Conservation (phyloP, 2,113 vertebrate genomes). For the Pedionomus torquatus region DNA sequence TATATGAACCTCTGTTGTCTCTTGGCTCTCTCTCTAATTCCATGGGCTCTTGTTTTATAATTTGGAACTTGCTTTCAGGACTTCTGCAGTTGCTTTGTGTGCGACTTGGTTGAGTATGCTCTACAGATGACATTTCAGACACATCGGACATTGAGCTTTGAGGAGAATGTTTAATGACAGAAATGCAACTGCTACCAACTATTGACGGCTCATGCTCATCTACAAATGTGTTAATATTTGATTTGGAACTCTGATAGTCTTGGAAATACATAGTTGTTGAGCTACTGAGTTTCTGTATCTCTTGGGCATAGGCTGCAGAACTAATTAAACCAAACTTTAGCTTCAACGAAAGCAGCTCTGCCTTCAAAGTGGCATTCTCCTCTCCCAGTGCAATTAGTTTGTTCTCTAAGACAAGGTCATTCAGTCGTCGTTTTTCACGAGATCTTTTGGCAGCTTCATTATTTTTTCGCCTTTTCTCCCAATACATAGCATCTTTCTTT, state of each 20-base stretch:
- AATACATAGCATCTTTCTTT: slow-evolving; percentile 94
- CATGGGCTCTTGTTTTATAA: slow-evolving; percentile 87
- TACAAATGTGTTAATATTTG: slow-evolving; percentile 69
- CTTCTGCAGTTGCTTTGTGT: slow-evolving; percentile 74
- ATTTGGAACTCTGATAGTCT: slow-evolving; percentile 77
- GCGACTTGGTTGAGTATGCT: slow-evolving; percentile 71
- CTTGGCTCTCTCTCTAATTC: slow-evolving; percentile 80
- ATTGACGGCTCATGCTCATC: slow-evolving; percentile 80
- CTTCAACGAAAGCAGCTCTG: slow-evolving; percentile 90
- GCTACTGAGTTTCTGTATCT: slow-evolving; percentile 88
- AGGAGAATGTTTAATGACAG: slow-evolving; percentile 95
- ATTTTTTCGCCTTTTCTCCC: slow-evolving; percentile 95
- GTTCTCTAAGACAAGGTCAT: slow-evolving; percentile 97
- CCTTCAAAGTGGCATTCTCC: slow-evolving; percentile 91
- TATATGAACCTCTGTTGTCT: slow-evolving; percentile 79
- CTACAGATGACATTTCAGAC: slow-evolving; percentile 76
- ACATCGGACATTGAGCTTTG: slow-evolving; percentile 81
- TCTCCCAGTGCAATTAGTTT: slow-evolving; percentile 93
- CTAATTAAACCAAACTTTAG: slow-evolving; percentile 92
- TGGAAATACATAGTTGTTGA: slow-evolving; percentile 81
- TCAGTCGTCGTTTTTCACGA: slow-evolving; percentile 92
- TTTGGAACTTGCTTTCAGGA: slow-evolving; percentile 74
- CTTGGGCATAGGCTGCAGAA: slow-evolving; percentile 87
- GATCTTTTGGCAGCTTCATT: slow-evolving; percentile 97
- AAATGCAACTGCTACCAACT: slow-evolving; percentile 87